A percentile compares a stretch with the other conserved stretches of the same genome.
These are phyloP conservation scores for Calyptommatus sinebrachiatus DNA, from an alignment of 2,113 vertebrate genomes.

Conservation along the genomic window DNA sequence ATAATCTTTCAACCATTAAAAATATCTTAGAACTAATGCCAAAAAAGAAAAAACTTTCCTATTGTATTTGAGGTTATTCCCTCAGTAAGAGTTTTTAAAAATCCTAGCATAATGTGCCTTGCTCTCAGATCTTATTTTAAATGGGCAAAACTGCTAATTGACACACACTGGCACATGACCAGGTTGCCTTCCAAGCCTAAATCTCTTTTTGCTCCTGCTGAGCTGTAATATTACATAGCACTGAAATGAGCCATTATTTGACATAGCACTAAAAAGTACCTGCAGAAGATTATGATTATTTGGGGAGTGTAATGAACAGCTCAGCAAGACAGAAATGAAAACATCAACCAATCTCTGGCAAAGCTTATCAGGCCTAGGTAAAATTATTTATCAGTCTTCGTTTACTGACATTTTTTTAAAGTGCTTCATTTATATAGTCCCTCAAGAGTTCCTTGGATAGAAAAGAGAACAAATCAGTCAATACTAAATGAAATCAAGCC, in stretches of 20 bases:
- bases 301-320: not conserved
- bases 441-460: no score
- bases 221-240: not conserved
- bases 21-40: conserved; percentile 28
- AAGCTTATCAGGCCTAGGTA: not conserved
- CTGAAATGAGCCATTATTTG: not conserved
- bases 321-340: not conserved
- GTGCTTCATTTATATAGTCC: not conserved
- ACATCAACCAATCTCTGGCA: not conserved
- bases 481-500: no score
- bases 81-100: not conserved
- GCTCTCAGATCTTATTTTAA: not conserved
- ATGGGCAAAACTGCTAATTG: not conserved
- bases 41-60: not conserved
- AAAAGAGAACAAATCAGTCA: no score
- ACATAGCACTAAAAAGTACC: not conserved
- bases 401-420: not conserved
- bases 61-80: conserved; percentile 3
- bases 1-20: not conserved
- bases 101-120: not conserved
- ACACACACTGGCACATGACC: not conserved
- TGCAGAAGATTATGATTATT: not conserved
- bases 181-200: not conserved
- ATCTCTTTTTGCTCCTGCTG: not conserved
- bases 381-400: not conserved